Percentiles rank a stretch among this genome's conserved stretches.
These are phyloP conservation scores for Thaumetopoea pityocampa DNA, from an alignment of 1,140 invertebrate species.

Conservation along the genomic window DNA sequence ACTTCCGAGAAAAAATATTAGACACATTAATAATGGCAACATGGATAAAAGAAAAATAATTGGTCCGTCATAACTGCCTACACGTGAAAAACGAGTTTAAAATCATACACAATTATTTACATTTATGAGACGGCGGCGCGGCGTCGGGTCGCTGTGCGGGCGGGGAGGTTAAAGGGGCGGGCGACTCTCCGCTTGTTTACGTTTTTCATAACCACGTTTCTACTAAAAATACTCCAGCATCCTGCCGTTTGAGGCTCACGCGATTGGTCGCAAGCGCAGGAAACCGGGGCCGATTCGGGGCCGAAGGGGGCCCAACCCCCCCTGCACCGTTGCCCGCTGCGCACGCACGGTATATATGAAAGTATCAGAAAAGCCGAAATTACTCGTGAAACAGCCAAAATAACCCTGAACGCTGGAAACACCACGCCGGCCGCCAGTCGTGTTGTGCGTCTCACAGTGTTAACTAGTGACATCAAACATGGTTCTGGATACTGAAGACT, in stretches of 20 bases:
- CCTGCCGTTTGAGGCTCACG: constrained; percentile 69
- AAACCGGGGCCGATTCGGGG: constrained; percentile 48
- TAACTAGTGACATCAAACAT: constrained; percentile 72
- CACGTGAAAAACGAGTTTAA: constrained; percentile 26
- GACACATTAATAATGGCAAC: constrained; percentile 12
- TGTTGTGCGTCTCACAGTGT: constrained; percentile 74
- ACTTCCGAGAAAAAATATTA: not conserved
- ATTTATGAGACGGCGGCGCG: constrained; percentile 15
- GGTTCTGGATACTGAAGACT: constrained; percentile 73
- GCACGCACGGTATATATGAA: constrained; percentile 48
- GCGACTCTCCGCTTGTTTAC: constrained; percentile 60
- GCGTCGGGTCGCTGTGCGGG: constrained; percentile 14
- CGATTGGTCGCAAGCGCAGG: constrained; percentile 61
- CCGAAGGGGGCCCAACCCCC: constrained; percentile 26
- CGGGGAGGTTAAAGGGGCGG: constrained; percentile 28
- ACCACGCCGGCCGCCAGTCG: constrained; percentile 57
- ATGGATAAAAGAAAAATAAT: constrained; percentile 15
- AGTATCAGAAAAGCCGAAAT: constrained; percentile 53
- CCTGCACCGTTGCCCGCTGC: constrained; percentile 27
- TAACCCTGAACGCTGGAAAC: constrained; percentile 72
- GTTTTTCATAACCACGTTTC: constrained; percentile 68
- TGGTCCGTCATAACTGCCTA: constrained; percentile 14
- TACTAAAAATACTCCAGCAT: constrained; percentile 71
- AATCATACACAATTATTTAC: constrained; percentile 27
- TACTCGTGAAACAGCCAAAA: constrained; percentile 63